Conservation (phyloP, 2,888 invertebrate species). For the Polydrusus pterygomalis region DNA sequence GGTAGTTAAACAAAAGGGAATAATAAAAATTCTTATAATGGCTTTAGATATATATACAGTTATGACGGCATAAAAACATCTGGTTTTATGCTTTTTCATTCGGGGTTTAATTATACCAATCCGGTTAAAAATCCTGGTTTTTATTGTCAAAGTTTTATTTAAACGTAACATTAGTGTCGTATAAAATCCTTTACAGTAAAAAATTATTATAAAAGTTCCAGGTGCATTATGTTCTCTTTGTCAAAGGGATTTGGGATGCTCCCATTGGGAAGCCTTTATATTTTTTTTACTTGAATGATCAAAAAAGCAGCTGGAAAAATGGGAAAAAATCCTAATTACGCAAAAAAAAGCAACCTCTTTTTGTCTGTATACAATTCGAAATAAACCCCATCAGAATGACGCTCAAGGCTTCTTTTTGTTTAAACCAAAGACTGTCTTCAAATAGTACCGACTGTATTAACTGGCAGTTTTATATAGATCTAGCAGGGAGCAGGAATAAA, state of each 20-base stretch:
- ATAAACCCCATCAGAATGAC: neutral
- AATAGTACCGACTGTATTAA: too few species aligned
- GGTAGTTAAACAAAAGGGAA: conserved; percentile 12
- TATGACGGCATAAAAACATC: conserved; percentile 12
- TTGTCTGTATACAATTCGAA: too few species aligned
- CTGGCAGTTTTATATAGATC: too few species aligned
- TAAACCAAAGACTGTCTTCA: too few species aligned
- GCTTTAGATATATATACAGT: neutral
- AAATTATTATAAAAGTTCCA: neutral
- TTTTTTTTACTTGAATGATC: too few species aligned
- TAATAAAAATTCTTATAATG: conserved; percentile 5
- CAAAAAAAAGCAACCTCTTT: too few species aligned
- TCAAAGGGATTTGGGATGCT: neutral
- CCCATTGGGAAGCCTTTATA: too few species aligned
- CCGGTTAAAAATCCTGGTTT: neutral
- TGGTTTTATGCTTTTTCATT: conserved; percentile 19
- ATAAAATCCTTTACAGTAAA: neutral
- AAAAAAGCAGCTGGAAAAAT: neutral
- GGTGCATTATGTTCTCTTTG: neutral
- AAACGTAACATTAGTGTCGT: neutral
- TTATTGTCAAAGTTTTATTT: conserved; percentile 4
- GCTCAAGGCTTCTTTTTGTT: too few species aligned
- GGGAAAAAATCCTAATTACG: too few species aligned
- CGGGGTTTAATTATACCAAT: conserved; percentile 2
- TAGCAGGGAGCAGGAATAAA: too few species aligned